These are phyloP conservation scores for Ursus arctos DNA, from an alignment of 2,113 vertebrate species.

Conservation along the genomic window DNA sequence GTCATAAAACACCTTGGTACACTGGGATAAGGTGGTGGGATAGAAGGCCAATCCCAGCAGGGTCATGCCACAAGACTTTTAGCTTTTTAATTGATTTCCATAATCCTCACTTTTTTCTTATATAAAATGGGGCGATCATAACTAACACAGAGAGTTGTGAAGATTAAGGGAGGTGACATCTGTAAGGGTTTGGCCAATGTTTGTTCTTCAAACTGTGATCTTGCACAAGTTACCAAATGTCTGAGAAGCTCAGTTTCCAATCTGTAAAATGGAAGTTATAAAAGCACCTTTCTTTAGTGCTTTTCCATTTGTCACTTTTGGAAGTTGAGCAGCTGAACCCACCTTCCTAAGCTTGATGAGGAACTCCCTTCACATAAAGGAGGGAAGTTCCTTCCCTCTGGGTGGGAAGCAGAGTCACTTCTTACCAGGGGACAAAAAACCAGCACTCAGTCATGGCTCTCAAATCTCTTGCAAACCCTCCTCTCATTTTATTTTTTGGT, in stretches of 20 bases:
- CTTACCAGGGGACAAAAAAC: not conserved
- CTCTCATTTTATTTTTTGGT: not conserved
- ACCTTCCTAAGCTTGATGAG: not conserved
- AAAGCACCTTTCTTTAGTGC: not conserved
- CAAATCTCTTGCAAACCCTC: not conserved
- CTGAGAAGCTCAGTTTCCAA: not conserved
- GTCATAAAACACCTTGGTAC: not conserved
- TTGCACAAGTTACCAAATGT: not conserved
- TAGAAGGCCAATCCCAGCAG: not conserved
- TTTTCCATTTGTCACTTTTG: not conserved
- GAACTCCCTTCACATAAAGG: not conserved
- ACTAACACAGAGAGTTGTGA: not conserved
- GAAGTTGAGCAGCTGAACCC: not conserved
- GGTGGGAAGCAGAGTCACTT: not conserved
- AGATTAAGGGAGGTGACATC: not conserved
- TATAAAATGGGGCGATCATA: not conserved
- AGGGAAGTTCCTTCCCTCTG: not conserved
- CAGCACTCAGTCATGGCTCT: not conserved
- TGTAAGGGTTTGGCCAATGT: not conserved
- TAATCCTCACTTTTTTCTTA: not conserved
- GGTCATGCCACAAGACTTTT: not conserved
- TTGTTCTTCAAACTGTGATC: not conserved
- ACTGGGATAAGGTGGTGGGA: too few species aligned
- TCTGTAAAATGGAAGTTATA: not conserved
- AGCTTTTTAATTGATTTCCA: constrained; percentile 4